A percentile compares a stretch with the other conserved stretches of the same genome.
Evolutionary conservation across 2,797 vertebrate genomes (phyloP).

Genomic region (Eleutherodactylus coqui): DNA sequence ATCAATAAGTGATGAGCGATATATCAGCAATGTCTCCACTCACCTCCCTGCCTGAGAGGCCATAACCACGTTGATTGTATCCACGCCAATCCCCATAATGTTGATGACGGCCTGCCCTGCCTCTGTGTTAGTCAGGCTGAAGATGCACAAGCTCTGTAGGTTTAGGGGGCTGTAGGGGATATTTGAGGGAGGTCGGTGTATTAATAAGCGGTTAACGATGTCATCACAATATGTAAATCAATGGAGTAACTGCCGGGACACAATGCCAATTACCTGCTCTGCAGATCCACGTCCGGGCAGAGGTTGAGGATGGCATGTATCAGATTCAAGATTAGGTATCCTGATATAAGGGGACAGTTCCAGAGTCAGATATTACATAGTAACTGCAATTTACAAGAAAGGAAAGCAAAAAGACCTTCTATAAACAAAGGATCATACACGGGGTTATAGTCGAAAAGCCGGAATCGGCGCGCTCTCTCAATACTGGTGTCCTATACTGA

Average conservation of each 20-base stretch:
- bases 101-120: slow-evolving; percentile 95
- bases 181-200: neutral
- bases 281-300: slow-evolving; percentile 87
- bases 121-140: slow-evolving; percentile 95
- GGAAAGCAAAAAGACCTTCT: neutral
- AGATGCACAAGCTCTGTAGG: slow-evolving; percentile 94
- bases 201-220: neutral
- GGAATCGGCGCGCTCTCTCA: too few relatives aligned
- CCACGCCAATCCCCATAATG: slow-evolving; percentile 97
- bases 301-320: slow-evolving; percentile 96
- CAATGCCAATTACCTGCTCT: slow-evolving; percentile 78
- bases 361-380: neutral
- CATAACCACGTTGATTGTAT: slow-evolving; percentile 94
- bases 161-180: slow-evolving; percentile 81
- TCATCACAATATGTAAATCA: neutral
- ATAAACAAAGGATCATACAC: neutral
- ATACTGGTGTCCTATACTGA: too few relatives aligned
- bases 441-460: too few relatives aligned
- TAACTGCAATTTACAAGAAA: neutral
- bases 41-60: slow-evolving; percentile 91
- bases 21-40: slow-evolving; percentile 37
- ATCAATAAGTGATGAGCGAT: neutral
- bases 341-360: slow-evolving; percentile 71
- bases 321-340: slow-evolving; percentile 92
- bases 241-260: neutral